These are phyloP conservation scores for Thera obeliscata DNA, from an alignment of 2,888 invertebrate genomes.

Conservation along the genomic window DNA sequence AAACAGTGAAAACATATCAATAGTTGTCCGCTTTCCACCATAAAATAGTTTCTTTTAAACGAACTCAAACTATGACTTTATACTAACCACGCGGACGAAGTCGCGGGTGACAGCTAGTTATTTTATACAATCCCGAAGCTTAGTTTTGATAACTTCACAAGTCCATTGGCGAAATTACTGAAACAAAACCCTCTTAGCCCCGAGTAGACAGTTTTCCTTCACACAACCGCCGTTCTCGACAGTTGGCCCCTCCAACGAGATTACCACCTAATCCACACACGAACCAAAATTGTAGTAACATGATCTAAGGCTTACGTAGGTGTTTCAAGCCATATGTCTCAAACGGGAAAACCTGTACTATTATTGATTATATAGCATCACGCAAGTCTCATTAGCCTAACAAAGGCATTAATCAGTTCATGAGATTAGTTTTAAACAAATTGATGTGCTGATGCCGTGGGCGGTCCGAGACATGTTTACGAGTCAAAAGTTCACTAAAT, in stretches of 20 bases:
- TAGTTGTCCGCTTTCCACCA: no score
- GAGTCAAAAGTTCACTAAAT: constrained; percentile 53
- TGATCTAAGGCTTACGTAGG: constrained; percentile 51
- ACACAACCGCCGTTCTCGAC: constrained; percentile 1
- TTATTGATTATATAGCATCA: constrained; percentile 71
- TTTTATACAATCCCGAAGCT: background rate
- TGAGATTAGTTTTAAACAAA: constrained; percentile 77
- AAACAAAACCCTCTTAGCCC: background rate
- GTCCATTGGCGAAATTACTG: background rate
- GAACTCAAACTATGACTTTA: no score
- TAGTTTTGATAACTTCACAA: background rate
- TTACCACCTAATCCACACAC: constrained; percentile 34
- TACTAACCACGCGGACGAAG: no score
- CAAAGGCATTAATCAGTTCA: constrained; percentile 74
- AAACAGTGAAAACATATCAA: no score
- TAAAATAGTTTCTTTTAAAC: no score
- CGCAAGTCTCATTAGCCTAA: constrained; percentile 71
- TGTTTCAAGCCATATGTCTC: constrained; percentile 43
- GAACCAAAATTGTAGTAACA: constrained; percentile 45
- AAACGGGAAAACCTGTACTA: constrained; percentile 44
- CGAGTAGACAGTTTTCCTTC: background rate
- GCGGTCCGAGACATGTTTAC: constrained; percentile 68
- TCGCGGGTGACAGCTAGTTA: no score
- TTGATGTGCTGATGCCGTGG: constrained; percentile 66
- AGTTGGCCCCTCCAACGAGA: constrained; percentile 24